phyloP scores from a whole-genome alignment of 2,888 invertebrate genomes.

The Vanessa cardui region DNA sequence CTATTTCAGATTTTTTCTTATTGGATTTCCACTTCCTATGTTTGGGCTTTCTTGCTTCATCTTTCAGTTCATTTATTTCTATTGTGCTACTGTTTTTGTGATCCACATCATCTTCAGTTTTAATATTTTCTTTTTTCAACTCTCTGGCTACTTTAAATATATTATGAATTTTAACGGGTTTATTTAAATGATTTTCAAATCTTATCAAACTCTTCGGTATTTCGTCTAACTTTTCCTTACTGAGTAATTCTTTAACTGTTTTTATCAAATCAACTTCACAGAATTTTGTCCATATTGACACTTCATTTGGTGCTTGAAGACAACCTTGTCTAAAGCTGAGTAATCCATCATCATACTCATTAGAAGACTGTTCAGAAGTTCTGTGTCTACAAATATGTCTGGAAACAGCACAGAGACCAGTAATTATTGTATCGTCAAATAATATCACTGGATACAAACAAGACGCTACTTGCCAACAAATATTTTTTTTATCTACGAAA shows the following conservation, averaged over 20 bases:
- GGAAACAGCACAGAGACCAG: constrained; percentile 89
- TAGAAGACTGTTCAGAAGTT: constrained; percentile 39
- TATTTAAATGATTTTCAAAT: constrained; percentile 92
- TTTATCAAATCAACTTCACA: constrained; percentile 92
- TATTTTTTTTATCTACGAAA: constrained; percentile 54
- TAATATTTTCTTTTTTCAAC: constrained; percentile 62
- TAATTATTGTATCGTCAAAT: constrained; percentile 84
- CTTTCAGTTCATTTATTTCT: constrained; percentile 43
- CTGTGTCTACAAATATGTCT: constrained; percentile 65
- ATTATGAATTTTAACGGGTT: constrained; percentile 93
- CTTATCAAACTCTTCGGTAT: constrained; percentile 88
- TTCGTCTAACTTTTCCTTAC: constrained; percentile 45
- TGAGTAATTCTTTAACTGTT: constrained; percentile 78
- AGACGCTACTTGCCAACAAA: constrained; percentile 75
- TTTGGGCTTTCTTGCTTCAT: constrained; percentile 53
- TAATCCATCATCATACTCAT: constrained; percentile 77
- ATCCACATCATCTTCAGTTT: constrained; percentile 31
- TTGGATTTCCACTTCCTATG: constrained; percentile 78
- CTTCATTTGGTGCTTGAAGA: constrained; percentile 91
- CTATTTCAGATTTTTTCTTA: constrained; percentile 65
- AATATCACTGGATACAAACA: constrained; percentile 86
- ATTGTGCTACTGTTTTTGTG: constrained; percentile 26
- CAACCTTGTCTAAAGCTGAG: constrained; percentile 92
- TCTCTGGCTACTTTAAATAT: constrained; percentile 88
- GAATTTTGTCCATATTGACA: constrained; percentile 95